A percentile compares a stretch with the other conserved stretches of the same genome.
Conservation (phyloP, 2,113 vertebrate species). For the Bufo bufo region DNA sequence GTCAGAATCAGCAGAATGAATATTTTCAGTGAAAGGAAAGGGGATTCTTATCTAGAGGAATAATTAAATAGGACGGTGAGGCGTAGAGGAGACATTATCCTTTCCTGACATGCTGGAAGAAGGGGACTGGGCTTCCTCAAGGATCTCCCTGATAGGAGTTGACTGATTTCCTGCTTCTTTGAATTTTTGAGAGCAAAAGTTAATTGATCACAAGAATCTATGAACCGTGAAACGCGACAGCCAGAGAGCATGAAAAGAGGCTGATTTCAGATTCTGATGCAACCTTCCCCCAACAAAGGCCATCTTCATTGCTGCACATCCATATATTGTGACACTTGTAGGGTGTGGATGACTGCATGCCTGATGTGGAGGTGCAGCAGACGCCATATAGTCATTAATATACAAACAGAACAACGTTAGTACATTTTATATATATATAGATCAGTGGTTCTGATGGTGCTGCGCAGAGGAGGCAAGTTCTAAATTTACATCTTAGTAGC, state of each 20-base stretch:
- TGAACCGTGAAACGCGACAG: slow-evolving; percentile 49
- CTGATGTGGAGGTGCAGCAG: neutral
- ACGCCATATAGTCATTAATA: neutral
- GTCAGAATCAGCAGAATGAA: slow-evolving; percentile 45
- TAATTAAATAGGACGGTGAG: slow-evolving; percentile 43
- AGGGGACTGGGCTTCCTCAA: slow-evolving; percentile 31
- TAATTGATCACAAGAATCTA: slow-evolving; percentile 54
- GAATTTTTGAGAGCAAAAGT: slow-evolving; percentile 54
- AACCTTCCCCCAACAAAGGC: slow-evolving; percentile 20
- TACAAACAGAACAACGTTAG: neutral
- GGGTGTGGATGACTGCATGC: slow-evolving; percentile 7
- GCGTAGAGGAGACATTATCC: slow-evolving; percentile 24
- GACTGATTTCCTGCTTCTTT: slow-evolving; percentile 48
- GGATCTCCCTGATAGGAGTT: slow-evolving; percentile 30
- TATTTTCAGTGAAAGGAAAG: slow-evolving; percentile 37
- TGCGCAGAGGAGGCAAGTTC: too few relatives aligned
- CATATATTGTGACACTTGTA: slow-evolving; percentile 26
- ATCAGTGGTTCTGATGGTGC: too few relatives aligned
- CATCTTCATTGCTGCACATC: slow-evolving; percentile 2
- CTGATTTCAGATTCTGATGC: neutral
- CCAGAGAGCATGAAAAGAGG: slow-evolving; percentile 24
- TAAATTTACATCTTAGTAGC: too few relatives aligned
- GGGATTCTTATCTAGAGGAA: slow-evolving; percentile 46
- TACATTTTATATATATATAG: too few relatives aligned
- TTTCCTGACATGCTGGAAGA: slow-evolving; percentile 22